Percentiles rank a stretch among this genome's conserved stretches.
Evolutionary conservation across 2,797 vertebrate species (phyloP).

Genomic region (Phataginus tetradactyla): DNA sequence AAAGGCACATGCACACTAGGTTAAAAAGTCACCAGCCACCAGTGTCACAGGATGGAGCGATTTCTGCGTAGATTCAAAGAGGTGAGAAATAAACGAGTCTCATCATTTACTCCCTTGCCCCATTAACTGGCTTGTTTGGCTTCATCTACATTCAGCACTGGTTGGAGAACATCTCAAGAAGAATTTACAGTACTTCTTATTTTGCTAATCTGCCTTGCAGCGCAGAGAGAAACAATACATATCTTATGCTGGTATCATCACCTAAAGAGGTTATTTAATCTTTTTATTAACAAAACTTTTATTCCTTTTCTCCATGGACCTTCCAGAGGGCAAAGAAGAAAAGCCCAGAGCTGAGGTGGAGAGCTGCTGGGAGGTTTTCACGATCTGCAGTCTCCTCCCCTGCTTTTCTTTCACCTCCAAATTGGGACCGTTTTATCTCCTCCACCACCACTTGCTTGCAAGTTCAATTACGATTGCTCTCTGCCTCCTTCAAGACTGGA

Average conservation of each 20-base stretch:
- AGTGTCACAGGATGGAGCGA: not conserved
- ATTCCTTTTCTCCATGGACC: not conserved
- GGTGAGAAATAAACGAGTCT: not conserved
- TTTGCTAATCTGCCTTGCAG: not conserved
- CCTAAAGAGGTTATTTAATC: not conserved
- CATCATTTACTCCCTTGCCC: too few relatives aligned
- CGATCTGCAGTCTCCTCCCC: too few relatives aligned
- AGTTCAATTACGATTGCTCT: not conserved
- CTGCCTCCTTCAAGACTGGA: not conserved
- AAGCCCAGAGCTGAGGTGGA: not conserved
- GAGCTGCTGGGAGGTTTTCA: not conserved
- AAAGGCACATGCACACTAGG: not conserved
- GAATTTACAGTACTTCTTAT: not conserved
- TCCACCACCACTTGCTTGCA: not conserved
- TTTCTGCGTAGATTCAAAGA: not conserved
- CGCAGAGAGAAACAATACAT: not conserved
- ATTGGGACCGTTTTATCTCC: not conserved
- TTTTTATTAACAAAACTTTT: not conserved
- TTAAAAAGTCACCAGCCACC: not conserved
- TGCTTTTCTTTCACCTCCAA: not conserved
- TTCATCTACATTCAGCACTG: not conserved
- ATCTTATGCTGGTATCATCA: not conserved
- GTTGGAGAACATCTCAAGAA: not conserved
- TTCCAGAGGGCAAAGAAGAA: not conserved
- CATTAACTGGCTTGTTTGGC: not conserved